Conservation (phyloP, 2,113 vertebrate species). For the Catharus fuscescens region DNA sequence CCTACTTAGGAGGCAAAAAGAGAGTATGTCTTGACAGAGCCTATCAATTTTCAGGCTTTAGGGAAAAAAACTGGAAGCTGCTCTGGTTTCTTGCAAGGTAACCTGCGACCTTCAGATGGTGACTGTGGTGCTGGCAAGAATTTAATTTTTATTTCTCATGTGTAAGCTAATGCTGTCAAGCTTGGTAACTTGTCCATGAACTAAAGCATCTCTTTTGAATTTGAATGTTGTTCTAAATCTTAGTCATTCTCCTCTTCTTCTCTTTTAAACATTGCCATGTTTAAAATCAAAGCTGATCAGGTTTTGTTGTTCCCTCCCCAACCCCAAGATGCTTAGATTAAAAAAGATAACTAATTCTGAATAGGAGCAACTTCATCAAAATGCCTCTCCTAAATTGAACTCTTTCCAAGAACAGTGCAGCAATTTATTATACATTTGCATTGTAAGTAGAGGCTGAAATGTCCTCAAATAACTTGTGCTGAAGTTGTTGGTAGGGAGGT, state of each 20-base stretch:
- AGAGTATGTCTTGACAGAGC: not conserved
- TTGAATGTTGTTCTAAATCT: not conserved
- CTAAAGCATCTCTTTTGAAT: not conserved
- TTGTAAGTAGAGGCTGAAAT: constrained; percentile 13
- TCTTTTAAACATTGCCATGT: not conserved
- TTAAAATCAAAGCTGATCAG: not conserved
- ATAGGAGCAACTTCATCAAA: not conserved
- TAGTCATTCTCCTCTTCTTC: not conserved
- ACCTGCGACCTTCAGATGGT: not conserved
- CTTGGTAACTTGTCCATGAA: not conserved
- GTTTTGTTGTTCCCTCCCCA: not conserved
- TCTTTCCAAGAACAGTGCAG: constrained; percentile 26
- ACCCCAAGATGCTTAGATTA: not conserved
- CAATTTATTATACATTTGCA: constrained; percentile 25
- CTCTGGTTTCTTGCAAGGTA: not conserved
- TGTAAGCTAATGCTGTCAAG: not conserved
- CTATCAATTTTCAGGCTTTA: not conserved
- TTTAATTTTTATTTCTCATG: constrained; percentile 13
- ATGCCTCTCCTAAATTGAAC: not conserved
- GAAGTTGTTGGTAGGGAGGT: constrained; percentile 3
- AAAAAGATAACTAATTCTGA: not conserved
- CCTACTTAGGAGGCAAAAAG: not conserved
- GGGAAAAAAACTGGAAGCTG: not conserved
- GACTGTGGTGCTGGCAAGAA: not conserved
- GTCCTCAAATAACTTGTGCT: constrained; percentile 44